Base-by-base conservation (phyloP, 2,888 invertebrate genomes). In the Dryocosmus kuriphilus region DNA sequence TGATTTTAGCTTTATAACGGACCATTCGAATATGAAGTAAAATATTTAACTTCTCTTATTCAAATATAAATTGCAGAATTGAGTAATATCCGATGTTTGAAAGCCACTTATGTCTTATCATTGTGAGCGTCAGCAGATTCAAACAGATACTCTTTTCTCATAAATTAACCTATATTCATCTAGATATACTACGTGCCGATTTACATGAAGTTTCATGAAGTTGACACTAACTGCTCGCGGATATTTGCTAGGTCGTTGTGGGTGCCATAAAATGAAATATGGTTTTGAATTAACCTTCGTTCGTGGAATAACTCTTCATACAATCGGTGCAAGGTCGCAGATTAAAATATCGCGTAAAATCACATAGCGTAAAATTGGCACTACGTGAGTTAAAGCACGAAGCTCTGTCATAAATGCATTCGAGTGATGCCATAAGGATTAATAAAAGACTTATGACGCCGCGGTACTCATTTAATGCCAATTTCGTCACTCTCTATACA, bases 131-230 rank as follows among this genome's bases (percentile, higher is more conserved):
- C 67, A 51, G 19, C 67, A 51, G 46, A 51, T 71, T 46, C n/a
- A 46, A 51, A 30, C 46, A n/a, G 30, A 71, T 71, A 51, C 27
- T 14, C 27, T 24, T 30, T 67, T 24, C 38, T 71, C 14, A 71
- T 51, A 51, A 71, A 71, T 71, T 51, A 71, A 71, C 27, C 67
- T 46, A 71, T 62, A 35, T 46, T 46, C 46, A 46, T 71, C 11
- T n/a, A 24, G 24, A 57, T 9, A 62, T 63, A 24, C 27, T 61
- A 65, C 76, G 76, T 76, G 76, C 63, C 63, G 55, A 51, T 76
- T 63, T 35, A 32, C 76, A 62, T 55, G 76, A 55, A 63, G 63
- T 35, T 38, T 60, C 27, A 4, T 22, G 24, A 35, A 35, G 24
- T 16, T 55, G 38, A 24, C 57, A 74, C 24, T 74, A 16, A 60